Evolutionary conservation across 2,888 invertebrate species (phyloP), one percentile per base, ranked within the genome.

Genomic region (Nematopogon swammerdamellus): DNA sequence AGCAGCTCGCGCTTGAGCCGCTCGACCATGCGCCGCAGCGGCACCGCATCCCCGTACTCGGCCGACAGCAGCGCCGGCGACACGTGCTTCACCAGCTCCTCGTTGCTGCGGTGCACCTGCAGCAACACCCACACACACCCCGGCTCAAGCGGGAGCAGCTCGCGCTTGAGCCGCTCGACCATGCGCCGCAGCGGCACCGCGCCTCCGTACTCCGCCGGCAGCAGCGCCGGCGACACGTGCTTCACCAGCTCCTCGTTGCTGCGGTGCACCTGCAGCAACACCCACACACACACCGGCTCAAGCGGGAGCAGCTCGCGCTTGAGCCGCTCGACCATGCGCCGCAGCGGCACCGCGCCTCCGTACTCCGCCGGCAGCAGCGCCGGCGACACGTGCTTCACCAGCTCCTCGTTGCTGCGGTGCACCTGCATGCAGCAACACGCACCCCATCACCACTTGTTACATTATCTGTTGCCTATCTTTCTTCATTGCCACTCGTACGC

Each of bases 141-240:
- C n/a, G n/a, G n/a, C n/a, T n/a, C n/a, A n/a, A n/a, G 84, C 54
- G 84, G 83, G 51, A 83, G 67, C 44, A 91, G 68, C 49, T 82
- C 83, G 36, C 76, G 70, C 63, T 91, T 90, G 54, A 91, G 82
- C 60, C 83, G 83, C 67, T 87, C 85, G 53, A 93, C 88, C 91
- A 95, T 92, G 48, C 92, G 89, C 25, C 80, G 80, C 48, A 92
- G 70, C 17, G 93, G 90, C 18, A 91, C 83, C 18, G 85, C 86
- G 16, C 94, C 94, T 8, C 94, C 94, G 62, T 93, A 94, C 69
- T 95, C 94, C 66, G 89, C 87, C 1, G 94, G 94, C 54, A 95
- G 69, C 59, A 93, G 88, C 52, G 86, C 83, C 19, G 86, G 82
- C 63, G 91, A 85, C 6, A 93, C 81, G 57, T 86, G 83, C 44